These are phyloP conservation scores for Eumacrocentrus americanus DNA, from an alignment of 2,888 invertebrate genomes.

Conservation along the genomic window DNA sequence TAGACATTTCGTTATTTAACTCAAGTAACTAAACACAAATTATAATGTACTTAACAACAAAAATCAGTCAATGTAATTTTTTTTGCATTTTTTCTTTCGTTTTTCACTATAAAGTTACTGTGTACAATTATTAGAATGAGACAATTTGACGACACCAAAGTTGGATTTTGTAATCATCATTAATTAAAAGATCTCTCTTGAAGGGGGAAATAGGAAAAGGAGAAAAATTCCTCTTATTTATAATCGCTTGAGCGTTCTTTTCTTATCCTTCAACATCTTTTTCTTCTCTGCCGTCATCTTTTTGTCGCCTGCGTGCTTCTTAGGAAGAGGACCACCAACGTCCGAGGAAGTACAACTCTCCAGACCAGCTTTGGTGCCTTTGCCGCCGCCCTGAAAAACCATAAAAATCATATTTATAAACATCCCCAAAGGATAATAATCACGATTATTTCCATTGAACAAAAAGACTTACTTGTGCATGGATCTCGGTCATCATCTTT, in stretches of 20 bases:
- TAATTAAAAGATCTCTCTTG: constrained; percentile 21
- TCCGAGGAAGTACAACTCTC: constrained; percentile 57
- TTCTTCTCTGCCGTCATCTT: constrained; percentile 75
- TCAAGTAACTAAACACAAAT: not conserved
- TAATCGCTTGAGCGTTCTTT: constrained; percentile 84
- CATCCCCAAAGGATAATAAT: too few relatives aligned
- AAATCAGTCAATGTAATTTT: constrained; percentile 20
- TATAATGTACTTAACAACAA: not conserved
- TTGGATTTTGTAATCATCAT: constrained; percentile 24
- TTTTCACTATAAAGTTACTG: constrained; percentile 38
- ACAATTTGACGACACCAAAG: constrained; percentile 51
- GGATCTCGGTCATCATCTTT: constrained; percentile 90
- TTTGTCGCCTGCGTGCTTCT: constrained; percentile 85
- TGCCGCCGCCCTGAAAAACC: constrained; percentile 49
- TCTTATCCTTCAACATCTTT: constrained; percentile 81
- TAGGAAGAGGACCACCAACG: constrained; percentile 77
- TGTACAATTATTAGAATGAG: constrained; percentile 45
- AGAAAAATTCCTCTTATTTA: constrained; percentile 62
- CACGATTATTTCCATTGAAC: too few relatives aligned
- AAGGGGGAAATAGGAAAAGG: constrained; percentile 21
- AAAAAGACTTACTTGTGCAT: constrained; percentile 71
- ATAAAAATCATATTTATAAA: too few relatives aligned
- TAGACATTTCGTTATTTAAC: constrained; percentile 4
- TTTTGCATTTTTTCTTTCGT: constrained; percentile 17
- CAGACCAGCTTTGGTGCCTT: constrained; percentile 60